Evolutionary conservation across 1,140 invertebrate genomes (phyloP).

Genomic region (Drosophila saltans): DNA sequence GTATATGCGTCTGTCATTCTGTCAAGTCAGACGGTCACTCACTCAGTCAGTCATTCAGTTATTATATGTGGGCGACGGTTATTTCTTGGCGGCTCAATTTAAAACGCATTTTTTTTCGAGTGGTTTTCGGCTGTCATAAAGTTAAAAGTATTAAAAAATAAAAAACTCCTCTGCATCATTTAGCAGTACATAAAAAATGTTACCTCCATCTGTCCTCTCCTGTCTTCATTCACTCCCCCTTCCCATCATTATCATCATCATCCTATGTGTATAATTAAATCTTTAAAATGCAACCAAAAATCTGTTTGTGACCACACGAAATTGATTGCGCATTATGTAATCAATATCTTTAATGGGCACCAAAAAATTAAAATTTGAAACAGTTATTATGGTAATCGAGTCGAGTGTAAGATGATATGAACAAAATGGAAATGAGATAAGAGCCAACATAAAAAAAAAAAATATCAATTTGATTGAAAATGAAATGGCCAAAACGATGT

Average conservation of each 20-base stretch:
- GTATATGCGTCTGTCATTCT: not conserved
- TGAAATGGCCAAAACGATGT: not conserved
- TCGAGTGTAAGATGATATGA: slow-evolving; percentile 35
- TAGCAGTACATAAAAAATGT: slow-evolving; percentile 61
- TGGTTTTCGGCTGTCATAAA: slow-evolving; percentile 36
- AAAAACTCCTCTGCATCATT: slow-evolving; percentile 66
- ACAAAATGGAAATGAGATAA: slow-evolving; percentile 16
- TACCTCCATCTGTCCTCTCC: not conserved
- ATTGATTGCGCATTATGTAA: slow-evolving; percentile 30
- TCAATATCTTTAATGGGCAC: slow-evolving; percentile 27
- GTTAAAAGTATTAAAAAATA: slow-evolving; percentile 22
- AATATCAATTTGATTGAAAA: slow-evolving; percentile 12
- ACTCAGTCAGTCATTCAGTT: slow-evolving; percentile 23
- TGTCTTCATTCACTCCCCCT: not conserved
- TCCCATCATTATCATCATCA: not conserved
- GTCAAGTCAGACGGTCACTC: slow-evolving; percentile 7
- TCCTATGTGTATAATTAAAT: slow-evolving; percentile 44
- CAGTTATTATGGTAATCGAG: slow-evolving; percentile 19
- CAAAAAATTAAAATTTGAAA: slow-evolving; percentile 7
- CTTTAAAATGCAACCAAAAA: slow-evolving; percentile 26
- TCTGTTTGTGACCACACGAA: slow-evolving; percentile 34
- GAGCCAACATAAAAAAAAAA: not conserved
- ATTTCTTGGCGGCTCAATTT: slow-evolving; percentile 29
- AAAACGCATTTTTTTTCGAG: slow-evolving; percentile 41
- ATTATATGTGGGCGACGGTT: slow-evolving; percentile 36